Conservation (phyloP, 2,113 vertebrate species). For the Pluvianellus socialis region DNA sequence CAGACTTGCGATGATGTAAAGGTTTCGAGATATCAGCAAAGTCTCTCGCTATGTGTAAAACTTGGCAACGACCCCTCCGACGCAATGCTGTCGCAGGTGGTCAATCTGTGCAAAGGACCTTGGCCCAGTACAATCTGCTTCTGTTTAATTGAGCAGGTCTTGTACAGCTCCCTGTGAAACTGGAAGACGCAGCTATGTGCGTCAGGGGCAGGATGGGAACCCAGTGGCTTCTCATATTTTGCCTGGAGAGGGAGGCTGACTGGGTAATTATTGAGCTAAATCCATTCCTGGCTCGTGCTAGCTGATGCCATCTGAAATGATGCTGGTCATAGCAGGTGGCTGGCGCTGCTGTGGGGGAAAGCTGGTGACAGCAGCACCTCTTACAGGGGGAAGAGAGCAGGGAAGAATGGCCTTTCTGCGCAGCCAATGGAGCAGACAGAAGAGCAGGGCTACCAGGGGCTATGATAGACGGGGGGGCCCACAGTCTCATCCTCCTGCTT, state of each 20-base stretch:
- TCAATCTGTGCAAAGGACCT: not conserved
- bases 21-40: not conserved
- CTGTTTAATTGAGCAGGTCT: accelerated
- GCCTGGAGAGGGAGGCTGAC: not conserved
- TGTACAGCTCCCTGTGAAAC: not conserved
- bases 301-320: not conserved
- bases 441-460: not conserved
- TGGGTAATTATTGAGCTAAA: not conserved
- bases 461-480: accelerated
- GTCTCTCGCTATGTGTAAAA: not conserved
- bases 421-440: not conserved
- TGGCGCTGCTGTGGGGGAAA: not conserved
- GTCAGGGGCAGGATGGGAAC: not conserved
- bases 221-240: not conserved
- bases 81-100: not conserved
- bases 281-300: not conserved
- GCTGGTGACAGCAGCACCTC: not conserved
- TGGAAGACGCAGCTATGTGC: accelerated
- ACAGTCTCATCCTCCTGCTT: not conserved
- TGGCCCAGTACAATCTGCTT: not conserved
- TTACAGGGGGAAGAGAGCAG: not conserved
- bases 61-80: not conserved
- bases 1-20: not conserved
- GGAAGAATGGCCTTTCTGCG: not conserved
- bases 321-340: not conserved